phyloP scores from a whole-genome alignment of 1,140 invertebrate species.

The Meloidogyne floridensis region DNA sequence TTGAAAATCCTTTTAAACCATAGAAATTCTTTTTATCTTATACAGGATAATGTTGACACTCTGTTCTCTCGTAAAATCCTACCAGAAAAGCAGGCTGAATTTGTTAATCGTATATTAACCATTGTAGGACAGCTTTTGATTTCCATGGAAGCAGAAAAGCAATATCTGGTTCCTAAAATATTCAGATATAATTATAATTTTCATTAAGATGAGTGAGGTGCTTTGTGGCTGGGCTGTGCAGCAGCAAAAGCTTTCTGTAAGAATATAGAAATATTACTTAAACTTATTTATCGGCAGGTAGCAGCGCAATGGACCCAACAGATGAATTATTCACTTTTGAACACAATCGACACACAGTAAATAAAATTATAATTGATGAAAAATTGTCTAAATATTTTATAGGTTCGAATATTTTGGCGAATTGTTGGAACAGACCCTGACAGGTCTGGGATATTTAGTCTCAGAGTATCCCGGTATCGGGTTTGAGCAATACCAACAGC shows the following conservation, averaged over 20 bases:
- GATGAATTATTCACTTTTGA: conserved; percentile 56
- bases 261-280: conserved; percentile 39
- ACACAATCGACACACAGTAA: conserved; percentile 57
- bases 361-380: neutral
- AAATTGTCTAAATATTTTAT: neutral
- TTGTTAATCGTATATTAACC: conserved; percentile 49
- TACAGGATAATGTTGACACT: conserved; percentile 56
- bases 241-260: conserved; percentile 65
- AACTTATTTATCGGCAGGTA: neutral
- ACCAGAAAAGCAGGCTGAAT: conserved; percentile 49
- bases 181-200: neutral
- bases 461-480: conserved; percentile 55
- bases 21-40: neutral
- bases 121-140: conserved; percentile 42
- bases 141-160: conserved; percentile 63
- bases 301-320: conserved; percentile 48
- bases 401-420: conserved; percentile 65
- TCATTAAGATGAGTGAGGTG: conserved; percentile 38
- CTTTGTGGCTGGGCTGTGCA: conserved; percentile 59
- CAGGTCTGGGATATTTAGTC: conserved; percentile 54
- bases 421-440: conserved; percentile 62
- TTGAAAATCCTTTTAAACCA: neutral
- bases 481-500: conserved; percentile 55
- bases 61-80: conserved; percentile 51
- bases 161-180: conserved; percentile 60